Percentiles rank a stretch among this genome's conserved stretches.
Evolutionary conservation across 1,140 invertebrate genomes (phyloP).

Genomic region (Aphis craccivora): DNA sequence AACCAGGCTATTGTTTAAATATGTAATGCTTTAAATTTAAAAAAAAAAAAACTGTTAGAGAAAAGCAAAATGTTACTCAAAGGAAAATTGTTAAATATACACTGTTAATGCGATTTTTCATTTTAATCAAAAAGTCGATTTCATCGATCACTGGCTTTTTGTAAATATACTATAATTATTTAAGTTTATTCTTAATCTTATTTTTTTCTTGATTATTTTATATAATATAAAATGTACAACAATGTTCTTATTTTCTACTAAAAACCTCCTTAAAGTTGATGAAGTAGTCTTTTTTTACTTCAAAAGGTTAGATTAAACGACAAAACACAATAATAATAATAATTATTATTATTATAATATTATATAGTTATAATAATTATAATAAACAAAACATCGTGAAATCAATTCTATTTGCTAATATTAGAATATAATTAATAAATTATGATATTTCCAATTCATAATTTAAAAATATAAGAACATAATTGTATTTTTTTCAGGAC

Average conservation of each 20-base stretch:
- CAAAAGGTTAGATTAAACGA: neutral
- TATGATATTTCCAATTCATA: neutral
- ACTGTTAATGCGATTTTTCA: neutral
- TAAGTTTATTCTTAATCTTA: neutral
- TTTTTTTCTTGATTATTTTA: neutral
- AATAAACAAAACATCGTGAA: neutral
- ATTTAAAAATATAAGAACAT: neutral
- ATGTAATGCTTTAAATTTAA: too few species aligned
- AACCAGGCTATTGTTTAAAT: too few species aligned
- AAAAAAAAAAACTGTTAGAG: too few species aligned
- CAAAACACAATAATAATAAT: neutral
- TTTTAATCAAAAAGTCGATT: neutral
- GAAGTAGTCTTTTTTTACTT: neutral
- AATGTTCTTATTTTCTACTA: neutral
- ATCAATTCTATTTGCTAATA: neutral
- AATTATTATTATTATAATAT: too few species aligned
- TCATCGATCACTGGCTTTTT: neutral
- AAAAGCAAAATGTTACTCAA: too few species aligned
- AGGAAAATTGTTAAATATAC: neutral
- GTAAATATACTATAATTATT: neutral
- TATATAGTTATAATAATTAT: neutral
- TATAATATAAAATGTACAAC: neutral
- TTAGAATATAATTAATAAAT: neutral
- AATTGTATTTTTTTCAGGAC: neutral
- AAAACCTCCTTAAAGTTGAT: neutral